Percentiles rank a stretch among this genome's conserved stretches.
phyloP scores from a whole-genome alignment of 2,797 vertebrate genomes.

The Amblyraja radiata region DNA sequence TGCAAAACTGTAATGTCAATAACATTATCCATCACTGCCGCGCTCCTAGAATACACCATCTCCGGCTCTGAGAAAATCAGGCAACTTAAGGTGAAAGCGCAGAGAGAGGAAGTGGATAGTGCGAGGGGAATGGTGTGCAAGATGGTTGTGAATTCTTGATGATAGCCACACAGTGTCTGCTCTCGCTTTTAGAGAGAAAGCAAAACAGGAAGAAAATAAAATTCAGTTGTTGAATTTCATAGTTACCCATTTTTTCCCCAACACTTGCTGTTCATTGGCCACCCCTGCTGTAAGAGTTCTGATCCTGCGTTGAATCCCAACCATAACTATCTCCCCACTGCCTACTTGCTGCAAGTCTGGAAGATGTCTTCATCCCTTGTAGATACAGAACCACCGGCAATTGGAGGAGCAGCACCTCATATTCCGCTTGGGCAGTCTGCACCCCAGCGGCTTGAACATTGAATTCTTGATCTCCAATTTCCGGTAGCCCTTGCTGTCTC shows the following conservation, averaged over 20 bases:
- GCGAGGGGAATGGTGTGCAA: neutral
- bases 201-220: neutral
- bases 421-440: too few relatives aligned
- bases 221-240: too few relatives aligned
- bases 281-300: neutral
- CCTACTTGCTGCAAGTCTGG: too few relatives aligned
- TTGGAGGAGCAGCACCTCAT: too few relatives aligned
- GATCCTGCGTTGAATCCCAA: too few relatives aligned
- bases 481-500: too few relatives aligned
- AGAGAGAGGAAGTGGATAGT: neutral
- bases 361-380: too few relatives aligned
- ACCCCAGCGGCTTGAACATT: too few relatives aligned
- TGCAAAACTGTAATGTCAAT: slow-evolving; percentile 1
- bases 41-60: neutral
- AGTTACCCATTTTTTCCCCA: too few relatives aligned
- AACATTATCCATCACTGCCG: neutral
- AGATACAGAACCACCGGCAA: too few relatives aligned
- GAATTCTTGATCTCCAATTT: too few relatives aligned
- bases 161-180: neutral
- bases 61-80: neutral
- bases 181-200: neutral
- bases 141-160: neutral
- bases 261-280: neutral
- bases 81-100: neutral
- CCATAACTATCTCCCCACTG: too few relatives aligned